A percentile compares a stretch with the other conserved stretches of the same genome.
Conservation (phyloP, 2,888 invertebrate species). For the Drosophila mercatorum region DNA sequence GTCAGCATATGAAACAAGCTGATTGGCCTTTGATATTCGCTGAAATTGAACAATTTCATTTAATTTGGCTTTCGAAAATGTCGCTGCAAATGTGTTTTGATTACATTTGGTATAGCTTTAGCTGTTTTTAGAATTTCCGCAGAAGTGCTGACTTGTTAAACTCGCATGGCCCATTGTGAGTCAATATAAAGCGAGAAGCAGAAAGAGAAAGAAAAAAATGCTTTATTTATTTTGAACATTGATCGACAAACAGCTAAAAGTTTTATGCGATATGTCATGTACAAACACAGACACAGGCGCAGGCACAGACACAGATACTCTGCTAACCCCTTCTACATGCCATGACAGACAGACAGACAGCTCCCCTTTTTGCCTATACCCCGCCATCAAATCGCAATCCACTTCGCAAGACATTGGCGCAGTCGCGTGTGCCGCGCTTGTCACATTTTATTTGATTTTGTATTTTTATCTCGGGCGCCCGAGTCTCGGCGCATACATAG, state of each 20-base stretch:
- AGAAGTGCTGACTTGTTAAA: constrained; percentile 5
- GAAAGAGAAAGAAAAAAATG: neutral
- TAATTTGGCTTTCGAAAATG: neutral
- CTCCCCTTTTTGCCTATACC: neutral
- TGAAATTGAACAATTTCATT: neutral
- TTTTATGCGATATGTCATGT: constrained; percentile 28
- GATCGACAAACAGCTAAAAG: constrained; percentile 38
- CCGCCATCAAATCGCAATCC: constrained; percentile 30
- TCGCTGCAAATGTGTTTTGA: constrained; percentile 2
- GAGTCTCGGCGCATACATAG: neutral
- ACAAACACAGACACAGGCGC: neutral
- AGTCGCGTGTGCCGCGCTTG: constrained; percentile 47
- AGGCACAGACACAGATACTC: neutral
- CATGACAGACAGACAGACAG: neutral
- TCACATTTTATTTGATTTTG: constrained; percentile 62
- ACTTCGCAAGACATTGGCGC: constrained; percentile 48
- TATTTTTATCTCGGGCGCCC: constrained; percentile 42
- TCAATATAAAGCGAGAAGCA: neutral
- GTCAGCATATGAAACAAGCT: neutral
- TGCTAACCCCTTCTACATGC: neutral
- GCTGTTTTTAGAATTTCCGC: constrained; percentile 4
- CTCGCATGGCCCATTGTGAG: constrained; percentile 5
- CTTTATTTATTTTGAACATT: constrained; percentile 41
- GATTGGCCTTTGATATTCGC: neutral
- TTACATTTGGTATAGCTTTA: constrained; percentile 5